Evolutionary conservation across 1,140 invertebrate species (phyloP).

Genomic region (Drosophila setifemur): DNA sequence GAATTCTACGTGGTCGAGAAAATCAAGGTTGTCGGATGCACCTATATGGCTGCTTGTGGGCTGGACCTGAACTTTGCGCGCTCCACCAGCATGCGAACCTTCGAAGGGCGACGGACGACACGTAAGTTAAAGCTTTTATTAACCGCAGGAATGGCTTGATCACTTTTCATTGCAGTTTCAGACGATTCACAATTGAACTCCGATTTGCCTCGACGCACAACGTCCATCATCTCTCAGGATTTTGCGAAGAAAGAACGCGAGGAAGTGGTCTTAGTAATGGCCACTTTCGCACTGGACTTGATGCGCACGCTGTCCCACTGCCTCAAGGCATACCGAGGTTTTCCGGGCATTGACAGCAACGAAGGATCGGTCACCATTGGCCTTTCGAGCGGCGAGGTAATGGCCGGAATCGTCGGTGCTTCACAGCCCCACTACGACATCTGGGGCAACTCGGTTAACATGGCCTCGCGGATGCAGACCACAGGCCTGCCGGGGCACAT

Average conservation of each 20-base stretch:
- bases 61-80: conserved; percentile 84
- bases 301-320: conserved; percentile 40
- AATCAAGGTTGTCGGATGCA: conserved; percentile 96
- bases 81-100: conserved; percentile 1
- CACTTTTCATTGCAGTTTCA: neutral
- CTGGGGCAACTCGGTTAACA: conserved; percentile 97
- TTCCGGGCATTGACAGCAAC: neutral
- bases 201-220: too few relatives aligned
- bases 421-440: conserved; percentile 93
- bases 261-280: conserved; percentile 51
- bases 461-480: conserved; percentile 96
- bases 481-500: conserved; percentile 90
- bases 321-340: conserved; percentile 15
- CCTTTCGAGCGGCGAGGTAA: conserved; percentile 91
- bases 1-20: conserved; percentile 85
- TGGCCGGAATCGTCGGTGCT: conserved; percentile 95
- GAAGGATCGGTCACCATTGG: conserved; percentile 80
- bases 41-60: conserved; percentile 97
- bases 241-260: neutral
- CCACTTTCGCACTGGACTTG: conserved; percentile 53
- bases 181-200: too few relatives aligned
- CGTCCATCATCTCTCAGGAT: too few relatives aligned
- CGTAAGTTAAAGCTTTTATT: neutral
- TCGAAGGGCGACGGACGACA: neutral
- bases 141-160: neutral